phyloP scores from a whole-genome alignment of 2,888 invertebrate genomes.

The Cistogaster globosa region DNA sequence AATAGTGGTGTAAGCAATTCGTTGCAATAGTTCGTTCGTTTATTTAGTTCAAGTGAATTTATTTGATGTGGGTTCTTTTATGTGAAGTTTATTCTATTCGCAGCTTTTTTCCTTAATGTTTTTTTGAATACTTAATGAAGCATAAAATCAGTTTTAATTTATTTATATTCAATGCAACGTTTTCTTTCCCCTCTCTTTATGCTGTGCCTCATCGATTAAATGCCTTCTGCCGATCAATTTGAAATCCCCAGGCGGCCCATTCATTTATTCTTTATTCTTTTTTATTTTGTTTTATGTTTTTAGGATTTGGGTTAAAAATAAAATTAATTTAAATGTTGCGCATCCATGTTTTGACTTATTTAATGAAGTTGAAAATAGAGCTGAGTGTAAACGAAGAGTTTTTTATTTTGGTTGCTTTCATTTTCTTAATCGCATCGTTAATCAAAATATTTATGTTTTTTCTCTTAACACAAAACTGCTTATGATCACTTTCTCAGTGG shows the following conservation, averaged over 20 bases:
- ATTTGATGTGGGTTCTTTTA: constrained; percentile 65
- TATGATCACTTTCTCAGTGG: constrained; percentile 56
- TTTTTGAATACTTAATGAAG: constrained; percentile 56
- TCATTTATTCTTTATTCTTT: constrained; percentile 64
- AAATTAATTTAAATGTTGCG: constrained; percentile 71
- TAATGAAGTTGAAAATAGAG: constrained; percentile 68
- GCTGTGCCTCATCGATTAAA: constrained; percentile 74
- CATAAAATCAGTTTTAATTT: constrained; percentile 63
- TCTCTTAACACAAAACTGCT: constrained; percentile 37
- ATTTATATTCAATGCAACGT: constrained; percentile 34
- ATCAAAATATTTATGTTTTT: constrained; percentile 69
- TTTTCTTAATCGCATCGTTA: constrained; percentile 60
- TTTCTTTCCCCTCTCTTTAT: constrained; percentile 35
- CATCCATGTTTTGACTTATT: constrained; percentile 70
- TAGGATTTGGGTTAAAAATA: constrained; percentile 56
- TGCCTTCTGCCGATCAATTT: constrained; percentile 76
- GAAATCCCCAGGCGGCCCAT: constrained; percentile 78
- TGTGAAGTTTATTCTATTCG: constrained; percentile 4
- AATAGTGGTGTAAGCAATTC: constrained; percentile 5
- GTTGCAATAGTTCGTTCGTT: constrained; percentile 16
- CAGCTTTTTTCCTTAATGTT: constrained; percentile 22
- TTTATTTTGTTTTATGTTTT: constrained; percentile 43
- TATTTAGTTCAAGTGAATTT: constrained; percentile 39
- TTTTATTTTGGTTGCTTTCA: constrained; percentile 37
- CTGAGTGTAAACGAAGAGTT: constrained; percentile 6